Base-by-base conservation (phyloP, 1,140 invertebrate genomes). In the Drosophila saltans region DNA sequence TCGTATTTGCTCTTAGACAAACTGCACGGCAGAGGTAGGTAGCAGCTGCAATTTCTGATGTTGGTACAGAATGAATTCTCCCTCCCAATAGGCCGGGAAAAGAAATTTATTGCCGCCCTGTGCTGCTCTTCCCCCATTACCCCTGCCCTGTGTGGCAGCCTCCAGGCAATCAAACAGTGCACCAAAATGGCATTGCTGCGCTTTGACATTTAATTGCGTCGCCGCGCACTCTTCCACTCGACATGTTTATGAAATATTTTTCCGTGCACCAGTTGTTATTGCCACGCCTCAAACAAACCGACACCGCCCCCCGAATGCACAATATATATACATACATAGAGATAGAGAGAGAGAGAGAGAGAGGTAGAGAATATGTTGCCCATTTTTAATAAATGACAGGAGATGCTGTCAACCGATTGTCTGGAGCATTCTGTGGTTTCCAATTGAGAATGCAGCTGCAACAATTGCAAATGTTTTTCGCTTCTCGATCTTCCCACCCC, bases 151-250 rank as follows among this genome's bases (percentile, higher is more conserved):
- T 30, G 28, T 30, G 28, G 28, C 66, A 45, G 74, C 74, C 74
- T 77, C 67, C 28, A 41, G 74, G 74, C 74, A 77, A 77, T 77
- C 74, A 77, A 77, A 77, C 64, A 77, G 41, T 10, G 45, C 45
- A 52, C 24, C 66, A 77, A 77, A 77, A 77, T 77, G 74, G 73
- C 39, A 56, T 75, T 60, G 33, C 66, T 57, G 74, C 74, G 66
- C 74, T 77, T 77, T 77, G 74, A 77, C 73, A 77, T 77, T 77
- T 77, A 77, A 77, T 77, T 77, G 74, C 74, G 45, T 56, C 55
- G 66, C 8, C 45, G 45, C 45, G 45, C 45, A 10, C 45, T 52
- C 30, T 30, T 39, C 33, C 39, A 56, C 60, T 61, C 74, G 60
- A 74, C 59, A 65, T 70, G 55, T 69, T 77, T 77, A 77, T 77